Conservation (phyloP, 2,888 invertebrate species). For the Cataglyphis rosenhaueri region DNA sequence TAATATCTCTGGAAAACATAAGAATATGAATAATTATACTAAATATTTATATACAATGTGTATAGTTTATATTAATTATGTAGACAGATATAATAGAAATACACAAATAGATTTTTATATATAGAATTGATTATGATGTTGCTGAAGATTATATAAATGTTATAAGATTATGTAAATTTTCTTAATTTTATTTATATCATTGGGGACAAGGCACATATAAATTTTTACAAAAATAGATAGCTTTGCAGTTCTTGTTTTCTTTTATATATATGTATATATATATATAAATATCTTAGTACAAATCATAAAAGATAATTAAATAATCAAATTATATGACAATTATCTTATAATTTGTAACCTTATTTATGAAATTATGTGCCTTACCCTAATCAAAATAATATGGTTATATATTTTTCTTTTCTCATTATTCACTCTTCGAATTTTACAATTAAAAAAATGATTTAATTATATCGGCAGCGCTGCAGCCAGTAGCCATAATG, state of each 20-base stretch:
- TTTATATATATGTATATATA: not conserved
- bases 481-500: conserved; percentile 85
- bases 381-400: conserved; percentile 66
- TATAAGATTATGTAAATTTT: conserved; percentile 50
- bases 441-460: conserved; percentile 84
- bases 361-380: conserved; percentile 62
- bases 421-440: conserved; percentile 69
- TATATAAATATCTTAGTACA: conserved; percentile 20
- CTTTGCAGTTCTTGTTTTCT: conserved; percentile 8
- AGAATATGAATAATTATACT: conserved; percentile 17
- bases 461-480: conserved; percentile 86
- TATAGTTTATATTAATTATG: conserved; percentile 19
- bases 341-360: conserved; percentile 4
- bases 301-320: conserved; percentile 9
- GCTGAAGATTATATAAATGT: conserved; percentile 43
- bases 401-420: conserved; percentile 71
- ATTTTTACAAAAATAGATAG: conserved; percentile 14
- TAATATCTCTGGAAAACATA: conserved; percentile 34
- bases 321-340: conserved; percentile 10
- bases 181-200: conserved; percentile 54
- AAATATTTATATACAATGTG: not conserved
- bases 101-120: conserved; percentile 8
- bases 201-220: conserved; percentile 71
- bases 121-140: conserved; percentile 45
- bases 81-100: conserved; percentile 9